Evolutionary conservation across 2,113 vertebrate species (phyloP).

Genomic region (Lepus americanus): DNA sequence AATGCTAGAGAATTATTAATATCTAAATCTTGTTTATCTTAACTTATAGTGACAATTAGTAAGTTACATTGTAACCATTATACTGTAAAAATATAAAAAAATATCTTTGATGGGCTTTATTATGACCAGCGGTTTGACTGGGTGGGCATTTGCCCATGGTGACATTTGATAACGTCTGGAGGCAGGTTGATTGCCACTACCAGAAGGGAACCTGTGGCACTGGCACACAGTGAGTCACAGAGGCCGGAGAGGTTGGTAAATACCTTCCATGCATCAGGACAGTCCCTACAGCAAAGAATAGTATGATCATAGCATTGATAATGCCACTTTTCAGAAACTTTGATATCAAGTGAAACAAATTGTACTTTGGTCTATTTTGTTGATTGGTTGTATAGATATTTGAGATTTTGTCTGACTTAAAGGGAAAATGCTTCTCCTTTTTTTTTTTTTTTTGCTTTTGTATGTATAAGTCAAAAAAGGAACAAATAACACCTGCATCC

Average conservation of each 20-base stretch:
- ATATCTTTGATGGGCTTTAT: not conserved
- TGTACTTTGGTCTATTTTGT: slow-evolving; percentile 20
- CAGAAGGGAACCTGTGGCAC: not conserved
- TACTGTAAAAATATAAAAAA: not conserved
- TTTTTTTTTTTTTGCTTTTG: not conserved
- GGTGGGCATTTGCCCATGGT: not conserved
- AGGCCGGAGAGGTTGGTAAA: not conserved
- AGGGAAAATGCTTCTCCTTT: not conserved
- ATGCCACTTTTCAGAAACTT: not conserved
- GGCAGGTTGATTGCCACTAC: not conserved
- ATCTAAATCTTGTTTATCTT: not conserved
- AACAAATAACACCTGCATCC: not conserved
- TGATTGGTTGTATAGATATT: slow-evolving; percentile 17
- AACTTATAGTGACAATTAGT: not conserved
- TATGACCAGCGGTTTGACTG: not conserved
- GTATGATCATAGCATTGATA: not conserved
- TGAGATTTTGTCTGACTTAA: not conserved
- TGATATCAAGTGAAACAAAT: not conserved
- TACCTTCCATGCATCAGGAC: not conserved
- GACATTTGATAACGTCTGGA: not conserved
- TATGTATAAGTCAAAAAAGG: not conserved
- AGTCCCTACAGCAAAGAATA: not conserved
- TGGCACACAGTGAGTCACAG: not conserved
- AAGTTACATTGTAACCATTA: not conserved
- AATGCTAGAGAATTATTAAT: not conserved